Evolutionary conservation across 2,113 vertebrate species (phyloP).

Genomic region (Apeltes quadracus): DNA sequence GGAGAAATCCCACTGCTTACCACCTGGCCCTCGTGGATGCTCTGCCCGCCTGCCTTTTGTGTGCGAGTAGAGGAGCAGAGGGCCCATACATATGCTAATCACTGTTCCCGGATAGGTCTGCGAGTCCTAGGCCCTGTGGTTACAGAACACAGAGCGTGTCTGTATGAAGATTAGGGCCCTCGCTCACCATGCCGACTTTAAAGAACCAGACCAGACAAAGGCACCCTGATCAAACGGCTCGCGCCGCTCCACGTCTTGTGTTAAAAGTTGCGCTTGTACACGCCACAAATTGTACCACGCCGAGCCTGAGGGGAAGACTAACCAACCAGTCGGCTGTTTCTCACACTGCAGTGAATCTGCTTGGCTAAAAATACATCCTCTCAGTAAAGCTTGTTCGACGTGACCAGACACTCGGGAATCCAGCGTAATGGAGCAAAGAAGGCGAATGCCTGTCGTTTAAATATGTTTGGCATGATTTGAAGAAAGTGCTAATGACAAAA

Average conservation of each 20-base stretch:
- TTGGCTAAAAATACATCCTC: background rate
- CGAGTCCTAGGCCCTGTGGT: conserved; percentile 59
- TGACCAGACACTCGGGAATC: background rate
- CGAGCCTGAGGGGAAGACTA: background rate
- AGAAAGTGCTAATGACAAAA: background rate
- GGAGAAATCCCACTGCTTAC: conserved; percentile 77
- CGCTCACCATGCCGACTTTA: conserved; percentile 50
- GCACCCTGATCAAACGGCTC: conserved; percentile 50
- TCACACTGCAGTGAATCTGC: background rate
- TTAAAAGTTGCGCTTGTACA: conserved; percentile 32
- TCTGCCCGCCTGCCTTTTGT: conserved; percentile 75
- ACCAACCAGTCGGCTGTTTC: background rate
- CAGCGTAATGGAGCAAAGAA: background rate
- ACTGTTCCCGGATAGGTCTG: conserved; percentile 61
- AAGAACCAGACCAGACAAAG: conserved; percentile 46
- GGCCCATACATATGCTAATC: conserved; percentile 84
- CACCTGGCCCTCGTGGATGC: conserved; percentile 79
- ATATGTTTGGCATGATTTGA: background rate
- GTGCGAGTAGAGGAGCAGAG: conserved; percentile 73
- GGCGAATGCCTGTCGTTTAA: background rate
- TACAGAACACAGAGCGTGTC: conserved; percentile 65
- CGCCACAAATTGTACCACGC: conserved; percentile 21
- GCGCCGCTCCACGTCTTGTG: conserved; percentile 15
- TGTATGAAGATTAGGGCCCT: conserved; percentile 71
- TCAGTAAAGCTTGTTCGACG: background rate